Percentiles rank a stretch among this genome's conserved stretches.
Evolutionary conservation across 2,113 vertebrate species (phyloP).

Genomic region (Ceratotherium simum): DNA sequence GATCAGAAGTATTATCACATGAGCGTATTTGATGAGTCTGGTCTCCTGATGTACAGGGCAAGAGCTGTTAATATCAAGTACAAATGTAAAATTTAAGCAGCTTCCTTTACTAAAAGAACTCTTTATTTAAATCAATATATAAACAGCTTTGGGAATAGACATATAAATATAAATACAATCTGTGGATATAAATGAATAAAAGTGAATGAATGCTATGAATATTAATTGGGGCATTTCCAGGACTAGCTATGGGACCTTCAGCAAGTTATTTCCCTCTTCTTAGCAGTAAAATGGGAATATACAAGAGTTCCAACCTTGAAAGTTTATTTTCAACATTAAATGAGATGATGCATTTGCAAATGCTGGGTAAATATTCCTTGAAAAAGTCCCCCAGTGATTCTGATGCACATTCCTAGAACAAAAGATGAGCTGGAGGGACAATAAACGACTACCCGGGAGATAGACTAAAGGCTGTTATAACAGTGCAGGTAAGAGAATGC

Average conservation of each 20-base stretch:
- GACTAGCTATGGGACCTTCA: rapidly evolving
- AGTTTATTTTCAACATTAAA: rapidly evolving
- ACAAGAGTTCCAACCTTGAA: rapidly evolving
- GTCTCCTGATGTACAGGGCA: not conserved
- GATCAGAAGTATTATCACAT: not conserved
- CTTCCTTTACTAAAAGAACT: not conserved
- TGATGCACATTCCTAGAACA: not conserved
- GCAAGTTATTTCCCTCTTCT: not conserved
- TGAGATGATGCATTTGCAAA: rapidly evolving
- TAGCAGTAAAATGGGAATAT: too few relatives aligned
- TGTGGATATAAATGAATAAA: not conserved
- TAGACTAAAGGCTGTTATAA: rapidly evolving
- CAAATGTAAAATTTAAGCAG: not conserved
- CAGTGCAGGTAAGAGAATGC: not conserved
- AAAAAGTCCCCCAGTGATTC: not conserved
- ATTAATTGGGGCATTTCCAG: not conserved
- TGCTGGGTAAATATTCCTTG: rapidly evolving
- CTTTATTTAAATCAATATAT: constrained; percentile 18
- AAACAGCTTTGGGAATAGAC: constrained; percentile 35
- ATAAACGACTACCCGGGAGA: rapidly evolving
- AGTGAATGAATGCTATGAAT: rapidly evolving
- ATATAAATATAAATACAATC: not conserved
- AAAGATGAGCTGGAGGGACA: not conserved
- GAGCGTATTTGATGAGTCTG: not conserved
- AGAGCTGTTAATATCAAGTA: not conserved